Evolutionary conservation across 64 coral and sea anemone species (phyloP).

Genomic region (Porites lutea): DNA sequence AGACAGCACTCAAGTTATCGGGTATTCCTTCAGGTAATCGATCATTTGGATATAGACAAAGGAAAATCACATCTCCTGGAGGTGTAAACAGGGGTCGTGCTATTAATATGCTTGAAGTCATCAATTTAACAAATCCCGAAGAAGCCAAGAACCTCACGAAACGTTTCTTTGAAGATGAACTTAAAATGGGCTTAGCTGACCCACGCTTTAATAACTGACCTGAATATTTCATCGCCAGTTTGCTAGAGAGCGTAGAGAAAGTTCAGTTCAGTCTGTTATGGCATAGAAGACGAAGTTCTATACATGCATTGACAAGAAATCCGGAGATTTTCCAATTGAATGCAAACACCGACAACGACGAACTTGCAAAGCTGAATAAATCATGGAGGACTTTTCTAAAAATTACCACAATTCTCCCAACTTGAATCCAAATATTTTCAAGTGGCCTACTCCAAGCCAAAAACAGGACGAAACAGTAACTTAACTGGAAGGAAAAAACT

Average conservation of each 20-base stretch:
- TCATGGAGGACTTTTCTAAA: background rate
- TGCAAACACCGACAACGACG: background rate
- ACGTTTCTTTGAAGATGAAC: slow-evolving; percentile 26
- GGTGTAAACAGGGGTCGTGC: background rate
- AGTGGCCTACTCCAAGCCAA: slow-evolving; percentile 23
- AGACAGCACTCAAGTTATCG: background rate
- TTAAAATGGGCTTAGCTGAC: slow-evolving; percentile 18
- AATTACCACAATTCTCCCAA: background rate
- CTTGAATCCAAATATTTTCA: background rate
- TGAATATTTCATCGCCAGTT: background rate
- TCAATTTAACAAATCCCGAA: slow-evolving; percentile 7
- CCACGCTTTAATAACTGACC: background rate
- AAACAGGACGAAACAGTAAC: background rate
- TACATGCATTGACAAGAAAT: background rate
- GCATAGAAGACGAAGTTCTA: background rate
- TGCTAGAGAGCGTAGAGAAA: slow-evolving; percentile 9
- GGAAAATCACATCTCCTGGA: background rate
- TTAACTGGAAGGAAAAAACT: background rate
- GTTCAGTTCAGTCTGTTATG: slow-evolving; percentile 1
- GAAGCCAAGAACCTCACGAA: background rate
- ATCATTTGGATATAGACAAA: slow-evolving; percentile 12
- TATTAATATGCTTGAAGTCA: slow-evolving; percentile 5
- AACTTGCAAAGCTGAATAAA: background rate
- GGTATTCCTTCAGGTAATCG: background rate
- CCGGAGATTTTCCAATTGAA: background rate